phyloP scores from a whole-genome alignment of 2,888 invertebrate species.

The Slavum lentiscoides region DNA sequence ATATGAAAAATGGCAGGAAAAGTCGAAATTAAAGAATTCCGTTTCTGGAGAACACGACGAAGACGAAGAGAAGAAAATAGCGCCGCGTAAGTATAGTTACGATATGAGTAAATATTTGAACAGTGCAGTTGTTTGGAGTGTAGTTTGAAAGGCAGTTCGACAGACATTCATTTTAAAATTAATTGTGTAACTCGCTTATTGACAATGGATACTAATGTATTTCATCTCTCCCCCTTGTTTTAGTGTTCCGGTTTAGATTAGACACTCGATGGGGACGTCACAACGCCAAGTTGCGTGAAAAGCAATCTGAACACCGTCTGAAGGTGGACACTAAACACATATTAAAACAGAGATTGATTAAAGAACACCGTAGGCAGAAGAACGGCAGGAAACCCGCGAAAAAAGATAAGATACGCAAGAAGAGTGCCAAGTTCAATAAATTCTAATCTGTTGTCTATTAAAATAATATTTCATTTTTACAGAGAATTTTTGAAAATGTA shows the following conservation, averaged over 20 bases:
- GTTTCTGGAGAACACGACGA: slow-evolving; percentile 62
- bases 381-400: slow-evolving; percentile 56
- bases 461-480: background rate
- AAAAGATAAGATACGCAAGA: slow-evolving; percentile 54
- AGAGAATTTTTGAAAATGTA: too few relatives aligned
- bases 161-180: too few relatives aligned
- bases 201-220: background rate
- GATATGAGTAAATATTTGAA: background rate
- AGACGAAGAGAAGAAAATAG: slow-evolving; percentile 59
- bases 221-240: slow-evolving; percentile 15
- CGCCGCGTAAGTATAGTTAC: slow-evolving; percentile 42
- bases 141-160: too few relatives aligned
- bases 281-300: slow-evolving; percentile 72
- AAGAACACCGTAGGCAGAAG: slow-evolving; percentile 55
- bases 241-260: slow-evolving; percentile 54
- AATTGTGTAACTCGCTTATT: background rate
- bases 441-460: slow-evolving; percentile 22
- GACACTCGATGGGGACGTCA: slow-evolving; percentile 79
- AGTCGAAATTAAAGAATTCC: slow-evolving; percentile 66
- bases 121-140: too few relatives aligned
- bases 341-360: slow-evolving; percentile 57
- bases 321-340: slow-evolving; percentile 57
- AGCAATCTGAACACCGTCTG: slow-evolving; percentile 60
- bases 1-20: slow-evolving; percentile 84
- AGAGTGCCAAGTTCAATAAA: slow-evolving; percentile 55